Evolutionary conservation across 64 coral and sea anemone species (phyloP), one percentile per base, ranked within the genome.

Genomic region (Dendrophyllia cribrosa): DNA sequence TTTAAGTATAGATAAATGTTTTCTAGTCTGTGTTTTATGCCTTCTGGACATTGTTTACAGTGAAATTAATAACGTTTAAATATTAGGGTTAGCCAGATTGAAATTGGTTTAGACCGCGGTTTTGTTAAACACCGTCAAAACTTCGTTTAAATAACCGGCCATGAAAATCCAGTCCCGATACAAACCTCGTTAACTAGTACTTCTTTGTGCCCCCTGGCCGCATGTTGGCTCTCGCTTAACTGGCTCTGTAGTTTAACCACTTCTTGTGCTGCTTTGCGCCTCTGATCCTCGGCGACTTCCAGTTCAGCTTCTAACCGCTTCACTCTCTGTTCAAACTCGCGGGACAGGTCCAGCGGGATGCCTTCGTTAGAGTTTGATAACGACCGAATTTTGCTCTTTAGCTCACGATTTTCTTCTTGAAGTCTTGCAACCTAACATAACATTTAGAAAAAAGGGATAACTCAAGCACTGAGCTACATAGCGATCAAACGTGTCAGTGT

Each of bases 371-470:
- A 65, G 3, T 98, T 93, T 53, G 87, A 89, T 20, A 92, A 92
- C 17, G 91, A 70, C 17, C 43, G 51, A 1, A 98, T 89, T 70
- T 91, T 60, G 14, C 49, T 79, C 62, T 98, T 93, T 9, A 98
- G 71, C 19, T 98, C 96, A 16, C 93, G 89, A 16, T 95, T 94
- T 74, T 95, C 93, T 51, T 98, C 93, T 86, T 98, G 89, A 20
- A 86, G 95, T 65, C 93, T 91, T 6, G 96, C 96, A 88, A 98
- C 84, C 96, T 98, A 43, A 2, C 11, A 21, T 81, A 43, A 80
- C 0, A 26, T 14, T 5, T 0, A 17, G 12, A 15, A 44, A 5
- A 14, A 75, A 15, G 7, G 16, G 8, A 22, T 25, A 63, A 7
- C 34, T 34, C 34, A 34, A 34, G 34, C 34, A 34, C 34, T 34